Percentiles rank a stretch among this genome's conserved stretches.
Evolutionary conservation across 1,140 invertebrate species (phyloP).

Genomic region (Achatina immaculata): DNA sequence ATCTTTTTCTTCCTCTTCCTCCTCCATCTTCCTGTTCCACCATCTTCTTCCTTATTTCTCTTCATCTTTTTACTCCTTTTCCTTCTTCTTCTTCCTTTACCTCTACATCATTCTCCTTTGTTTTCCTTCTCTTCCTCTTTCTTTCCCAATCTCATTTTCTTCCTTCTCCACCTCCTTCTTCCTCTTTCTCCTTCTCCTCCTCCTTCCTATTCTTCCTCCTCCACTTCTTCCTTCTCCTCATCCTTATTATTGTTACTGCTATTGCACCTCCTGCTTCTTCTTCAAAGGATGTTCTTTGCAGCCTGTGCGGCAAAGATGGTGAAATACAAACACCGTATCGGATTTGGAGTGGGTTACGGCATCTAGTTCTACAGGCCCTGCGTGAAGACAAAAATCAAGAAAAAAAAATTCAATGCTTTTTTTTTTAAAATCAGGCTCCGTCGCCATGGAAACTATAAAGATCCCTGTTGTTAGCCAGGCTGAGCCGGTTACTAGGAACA

Average conservation of each 20-base stretch:
- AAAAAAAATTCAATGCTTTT: too few relatives aligned
- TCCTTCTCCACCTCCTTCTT: not conserved
- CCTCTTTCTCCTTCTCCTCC: conserved; percentile 7
- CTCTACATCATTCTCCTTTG: conserved; percentile 16
- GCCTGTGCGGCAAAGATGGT: too few relatives aligned
- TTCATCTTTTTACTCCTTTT: conserved; percentile 9
- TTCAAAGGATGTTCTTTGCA: not conserved
- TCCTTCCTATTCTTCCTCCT: conserved; percentile 4
- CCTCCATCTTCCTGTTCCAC: conserved; percentile 8
- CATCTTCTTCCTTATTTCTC: too few relatives aligned
- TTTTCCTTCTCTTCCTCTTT: conserved; percentile 16
- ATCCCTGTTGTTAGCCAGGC: too few relatives aligned
- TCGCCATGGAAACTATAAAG: too few relatives aligned
- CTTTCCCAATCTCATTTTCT: not conserved
- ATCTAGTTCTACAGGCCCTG: too few relatives aligned
- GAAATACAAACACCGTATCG: too few relatives aligned
- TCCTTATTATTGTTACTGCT: conserved; percentile 6
- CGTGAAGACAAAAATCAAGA: too few relatives aligned
- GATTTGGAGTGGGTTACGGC: too few relatives aligned
- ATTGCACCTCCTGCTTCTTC: not conserved
- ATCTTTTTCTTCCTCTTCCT: too few relatives aligned
- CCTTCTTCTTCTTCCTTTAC: not conserved
- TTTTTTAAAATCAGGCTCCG: too few relatives aligned
- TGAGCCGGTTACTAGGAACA: too few relatives aligned
- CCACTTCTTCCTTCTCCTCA: not conserved